phyloP scores from a whole-genome alignment of 2,113 vertebrate species.

The Terrapene triunguis region DNA sequence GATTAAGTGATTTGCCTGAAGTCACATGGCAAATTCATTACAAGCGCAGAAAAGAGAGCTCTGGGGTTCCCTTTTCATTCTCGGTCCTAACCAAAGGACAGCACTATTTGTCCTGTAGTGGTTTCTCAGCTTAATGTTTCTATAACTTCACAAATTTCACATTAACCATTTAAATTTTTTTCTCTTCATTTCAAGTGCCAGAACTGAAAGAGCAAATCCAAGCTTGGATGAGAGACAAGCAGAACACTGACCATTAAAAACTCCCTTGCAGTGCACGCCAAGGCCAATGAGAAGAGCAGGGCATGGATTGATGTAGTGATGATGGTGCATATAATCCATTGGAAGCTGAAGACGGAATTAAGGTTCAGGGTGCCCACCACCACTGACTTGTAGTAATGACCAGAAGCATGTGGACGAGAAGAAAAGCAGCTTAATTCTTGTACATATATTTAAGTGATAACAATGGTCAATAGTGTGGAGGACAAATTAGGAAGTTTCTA shows the following conservation, averaged over 20 bases:
- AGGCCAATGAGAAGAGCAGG: neutral
- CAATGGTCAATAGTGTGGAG: constrained; percentile 73
- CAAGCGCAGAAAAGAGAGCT: neutral
- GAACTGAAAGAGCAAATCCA: constrained; percentile 97
- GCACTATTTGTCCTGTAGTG: fast-evolving
- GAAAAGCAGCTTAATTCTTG: constrained; percentile 77
- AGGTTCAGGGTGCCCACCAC: constrained; percentile 18
- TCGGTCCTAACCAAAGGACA: neutral
- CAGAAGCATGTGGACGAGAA: constrained; percentile 35
- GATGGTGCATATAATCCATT: neutral
- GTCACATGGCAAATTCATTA: neutral
- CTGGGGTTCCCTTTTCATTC: neutral
- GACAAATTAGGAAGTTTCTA: constrained; percentile 71
- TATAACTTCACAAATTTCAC: neutral
- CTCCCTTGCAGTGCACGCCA: constrained; percentile 49
- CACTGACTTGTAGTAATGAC: constrained; percentile 18
- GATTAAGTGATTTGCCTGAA: neutral
- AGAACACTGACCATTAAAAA: constrained; percentile 84
- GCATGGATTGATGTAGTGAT: neutral
- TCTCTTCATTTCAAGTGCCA: constrained; percentile 83
- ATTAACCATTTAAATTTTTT: neutral
- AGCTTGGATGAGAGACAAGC: constrained; percentile 97
- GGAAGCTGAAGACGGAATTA: constrained; percentile 12
- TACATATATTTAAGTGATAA: constrained; percentile 88
- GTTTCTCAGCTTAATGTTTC: fast-evolving